Base-by-base conservation (phyloP, 1,140 invertebrate genomes). In the Ceratina japonica region DNA sequence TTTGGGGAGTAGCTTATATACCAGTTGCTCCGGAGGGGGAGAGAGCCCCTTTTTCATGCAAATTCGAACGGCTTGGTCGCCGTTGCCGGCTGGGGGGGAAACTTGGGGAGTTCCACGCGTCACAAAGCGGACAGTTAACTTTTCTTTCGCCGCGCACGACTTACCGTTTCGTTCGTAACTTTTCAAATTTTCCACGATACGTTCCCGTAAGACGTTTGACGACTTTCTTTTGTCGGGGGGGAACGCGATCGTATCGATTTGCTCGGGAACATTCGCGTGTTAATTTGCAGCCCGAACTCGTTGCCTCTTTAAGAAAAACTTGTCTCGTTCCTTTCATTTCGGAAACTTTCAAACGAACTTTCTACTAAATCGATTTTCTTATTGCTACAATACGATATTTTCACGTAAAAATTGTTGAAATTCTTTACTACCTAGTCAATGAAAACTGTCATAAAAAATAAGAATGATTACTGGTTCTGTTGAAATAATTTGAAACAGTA, bases 1-100 rank as follows among this genome's bases (percentile, higher is more conserved):
- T 88, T 88, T 87, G 75, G 75, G 75, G 68, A 87, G 85, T 86
- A 81, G 87, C 81, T 87, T 88, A 88, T 86, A 87, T 87, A 86
- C 83, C 81, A 83, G 87, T 85, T 87, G 83, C 87, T 87, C 76
- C 76, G 81, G 86, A 80, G 76, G 70, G 64, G 75, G 52, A 62
- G 56, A 44, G 37, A 44, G 80, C 83, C 80, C 27, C 86, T 87
- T 88, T 87, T 88, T 86, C 85, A 88, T 88, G 87, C 83, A 88
- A 88, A 88, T 88, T 77, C 84, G 27, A 77, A 71, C 75, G 83
- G 82, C 83, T 79, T 68, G 56, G 82, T 70, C 80, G 70, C 65
- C 80, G 70, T 75, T n/a, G 49, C 66, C 54, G n/a, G 59, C 22
- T 24, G 0, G 10, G 0, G n/a, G 61, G 59, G 72, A 62, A 71